phyloP scores from a whole-genome alignment of 2,888 invertebrate genomes.

The Parascotia fuliginaria region DNA sequence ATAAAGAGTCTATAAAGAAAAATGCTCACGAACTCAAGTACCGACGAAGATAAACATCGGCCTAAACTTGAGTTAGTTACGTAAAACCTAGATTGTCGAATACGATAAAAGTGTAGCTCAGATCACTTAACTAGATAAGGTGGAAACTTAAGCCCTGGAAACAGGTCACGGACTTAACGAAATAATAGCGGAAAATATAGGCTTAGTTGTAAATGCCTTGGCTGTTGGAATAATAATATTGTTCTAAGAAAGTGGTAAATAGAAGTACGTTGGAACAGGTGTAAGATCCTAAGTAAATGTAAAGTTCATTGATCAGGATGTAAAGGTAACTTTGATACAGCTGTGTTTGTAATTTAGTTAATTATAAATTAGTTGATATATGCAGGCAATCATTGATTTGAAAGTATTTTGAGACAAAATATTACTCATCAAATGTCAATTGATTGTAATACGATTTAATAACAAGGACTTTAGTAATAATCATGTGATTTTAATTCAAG shows the following conservation, averaged over 20 bases:
- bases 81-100: slow-evolving; percentile 59
- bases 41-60: slow-evolving; percentile 57
- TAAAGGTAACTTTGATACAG: slow-evolving; percentile 21
- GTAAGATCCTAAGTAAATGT: slow-evolving; percentile 38
- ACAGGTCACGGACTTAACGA: slow-evolving; percentile 67
- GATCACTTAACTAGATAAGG: slow-evolving; percentile 69
- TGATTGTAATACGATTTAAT: too few species aligned
- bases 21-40: slow-evolving; percentile 40
- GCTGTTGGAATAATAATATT: slow-evolving; percentile 19
- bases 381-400: too few species aligned
- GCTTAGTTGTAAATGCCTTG: slow-evolving; percentile 19
- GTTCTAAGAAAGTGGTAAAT: slow-evolving; percentile 34
- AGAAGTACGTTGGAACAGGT: slow-evolving; percentile 38
- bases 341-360: slow-evolving; percentile 18
- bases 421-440: too few species aligned
- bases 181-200: slow-evolving; percentile 45
- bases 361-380: not conserved
- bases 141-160: slow-evolving; percentile 65
- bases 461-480: too few species aligned
- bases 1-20: slow-evolving; percentile 32
- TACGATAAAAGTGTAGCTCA: slow-evolving; percentile 65
- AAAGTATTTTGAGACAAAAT: too few species aligned
- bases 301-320: slow-evolving; percentile 42
- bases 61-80: slow-evolving; percentile 65
- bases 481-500: too few species aligned